These are phyloP conservation scores for Acanthaster planci DNA, from an alignment of 35 echinoderm and acorn worm species.

Conservation along the genomic window DNA sequence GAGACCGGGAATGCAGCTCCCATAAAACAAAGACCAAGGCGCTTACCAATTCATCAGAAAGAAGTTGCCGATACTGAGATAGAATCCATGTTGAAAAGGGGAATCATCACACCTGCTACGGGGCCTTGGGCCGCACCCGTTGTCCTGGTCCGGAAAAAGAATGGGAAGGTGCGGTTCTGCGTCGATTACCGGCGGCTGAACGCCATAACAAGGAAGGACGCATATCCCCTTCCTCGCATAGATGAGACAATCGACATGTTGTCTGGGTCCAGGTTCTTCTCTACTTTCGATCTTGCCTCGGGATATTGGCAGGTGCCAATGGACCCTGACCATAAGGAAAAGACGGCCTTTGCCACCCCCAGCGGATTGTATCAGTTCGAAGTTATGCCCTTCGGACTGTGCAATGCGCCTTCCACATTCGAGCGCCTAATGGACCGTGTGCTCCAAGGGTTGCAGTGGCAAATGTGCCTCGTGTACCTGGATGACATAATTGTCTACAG, in stretches of 20 bases:
- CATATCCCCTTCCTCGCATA: constrained; percentile 41
- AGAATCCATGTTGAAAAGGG: too few relatives aligned
- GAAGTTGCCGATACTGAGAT: too few relatives aligned
- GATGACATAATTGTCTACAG: constrained; percentile 30
- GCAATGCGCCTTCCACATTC: constrained; percentile 44
- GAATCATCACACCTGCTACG: too few relatives aligned
- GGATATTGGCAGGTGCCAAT: constrained; percentile 52
- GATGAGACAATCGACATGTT: constrained; percentile 37
- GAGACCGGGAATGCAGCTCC: too few relatives aligned
- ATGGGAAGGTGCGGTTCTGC: too few relatives aligned
- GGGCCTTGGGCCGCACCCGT: too few relatives aligned
- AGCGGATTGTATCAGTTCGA: constrained; percentile 38
- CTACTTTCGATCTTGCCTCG: constrained; percentile 14
- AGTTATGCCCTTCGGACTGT: too few relatives aligned
- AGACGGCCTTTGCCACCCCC: constrained; percentile 40
- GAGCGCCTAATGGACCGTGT: constrained; percentile 39
- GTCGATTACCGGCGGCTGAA: constrained; percentile 39
- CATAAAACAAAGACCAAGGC: too few relatives aligned
- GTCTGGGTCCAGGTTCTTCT: constrained; percentile 29
- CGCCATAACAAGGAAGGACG: constrained; percentile 35
- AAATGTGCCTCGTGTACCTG: constrained; percentile 49
- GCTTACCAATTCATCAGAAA: too few relatives aligned
- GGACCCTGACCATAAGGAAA: constrained; percentile 19
- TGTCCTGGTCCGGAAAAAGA: too few relatives aligned
- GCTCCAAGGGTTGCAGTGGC: too few relatives aligned